Base-by-base conservation (phyloP, 1,140 invertebrate genomes). In the Acromyrmex heyeri region DNA sequence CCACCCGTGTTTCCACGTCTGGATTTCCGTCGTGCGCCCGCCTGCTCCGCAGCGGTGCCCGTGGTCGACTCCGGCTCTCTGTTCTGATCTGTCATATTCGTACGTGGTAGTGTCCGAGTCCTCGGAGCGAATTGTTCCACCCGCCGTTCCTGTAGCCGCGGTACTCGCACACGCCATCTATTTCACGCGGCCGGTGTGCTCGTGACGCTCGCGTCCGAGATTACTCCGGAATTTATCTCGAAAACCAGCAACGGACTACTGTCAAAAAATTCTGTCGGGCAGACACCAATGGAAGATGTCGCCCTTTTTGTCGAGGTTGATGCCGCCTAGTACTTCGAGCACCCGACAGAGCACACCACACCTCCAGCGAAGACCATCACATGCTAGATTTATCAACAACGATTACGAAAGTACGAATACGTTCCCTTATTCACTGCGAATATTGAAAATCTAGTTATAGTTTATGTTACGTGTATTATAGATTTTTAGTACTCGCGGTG, bases 141-240 rank as follows among this genome's bases (percentile, higher is more conserved):
- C 55, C 57, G 57, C 59, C 61, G 87, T 82, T 77, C 79, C 86
- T 44, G 73, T 57, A 21, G 30, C 24, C 34, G 21, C 21, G 27
- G 34, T 69, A 86, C 61, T 62, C 86, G 67, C 88, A 76, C 27
- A 64, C 87, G 83, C 88, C 88, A 90, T 90, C 76, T 86, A 89
- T 61, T 77, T n/a, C 44, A 62, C 38, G 59, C 59, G 59, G 18
- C 38, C 16, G 27, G 18, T 27, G 12, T 64, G 14, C 16, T 16
- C 34, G 14, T 3, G 34, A 34, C 34, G 34, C 34, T 38, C 10
- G 10, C 38, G 76, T 64, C 30, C 21, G 48, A 27, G n/a, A 65
- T 67, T 50, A 65, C 62, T 62, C 21, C 16, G 21, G 24, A 53
- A 38, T 18, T 76, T 67, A 67, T 27, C 62, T 55, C 64, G 10